Evolutionary conservation across 2,797 vertebrate genomes (phyloP).

Genomic region (Platyrinchus mystaceus): DNA sequence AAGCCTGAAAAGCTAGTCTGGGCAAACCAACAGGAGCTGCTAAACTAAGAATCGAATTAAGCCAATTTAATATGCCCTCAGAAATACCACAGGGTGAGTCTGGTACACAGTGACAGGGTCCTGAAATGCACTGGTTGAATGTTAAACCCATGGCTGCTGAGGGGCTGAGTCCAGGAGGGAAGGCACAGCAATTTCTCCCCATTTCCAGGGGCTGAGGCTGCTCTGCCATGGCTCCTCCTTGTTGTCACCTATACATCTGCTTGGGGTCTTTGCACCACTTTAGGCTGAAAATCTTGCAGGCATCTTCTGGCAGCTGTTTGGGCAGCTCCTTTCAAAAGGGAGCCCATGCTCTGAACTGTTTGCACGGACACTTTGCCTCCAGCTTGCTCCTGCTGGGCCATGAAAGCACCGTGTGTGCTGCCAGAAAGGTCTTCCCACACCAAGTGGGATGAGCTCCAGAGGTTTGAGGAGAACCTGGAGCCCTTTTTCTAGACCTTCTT

Average conservation of each 20-base stretch:
- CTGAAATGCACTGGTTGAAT: not conserved
- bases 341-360: not conserved
- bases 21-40: not conserved
- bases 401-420: rapidly evolving
- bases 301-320: not conserved
- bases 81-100: not conserved
- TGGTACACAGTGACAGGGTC: not conserved
- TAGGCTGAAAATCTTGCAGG: not conserved
- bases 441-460: not conserved
- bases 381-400: not conserved
- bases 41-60: not conserved
- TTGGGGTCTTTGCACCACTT: rapidly evolving
- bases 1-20: not conserved
- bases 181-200: not conserved
- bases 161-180: not conserved
- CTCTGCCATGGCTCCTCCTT: not conserved
- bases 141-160: not conserved
- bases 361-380: not conserved
- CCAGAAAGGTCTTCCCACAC: not conserved
- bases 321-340: rapidly evolving
- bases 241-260: rapidly evolving
- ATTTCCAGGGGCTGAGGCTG: not conserved
- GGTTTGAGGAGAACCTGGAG: not conserved
- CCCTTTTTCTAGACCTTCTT: not conserved
- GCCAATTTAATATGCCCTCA: not conserved